A percentile compares a stretch with the other conserved stretches of the same genome.
Conservation (phyloP, 2,113 vertebrate genomes). For the Tretioscincus oriximinensis region DNA sequence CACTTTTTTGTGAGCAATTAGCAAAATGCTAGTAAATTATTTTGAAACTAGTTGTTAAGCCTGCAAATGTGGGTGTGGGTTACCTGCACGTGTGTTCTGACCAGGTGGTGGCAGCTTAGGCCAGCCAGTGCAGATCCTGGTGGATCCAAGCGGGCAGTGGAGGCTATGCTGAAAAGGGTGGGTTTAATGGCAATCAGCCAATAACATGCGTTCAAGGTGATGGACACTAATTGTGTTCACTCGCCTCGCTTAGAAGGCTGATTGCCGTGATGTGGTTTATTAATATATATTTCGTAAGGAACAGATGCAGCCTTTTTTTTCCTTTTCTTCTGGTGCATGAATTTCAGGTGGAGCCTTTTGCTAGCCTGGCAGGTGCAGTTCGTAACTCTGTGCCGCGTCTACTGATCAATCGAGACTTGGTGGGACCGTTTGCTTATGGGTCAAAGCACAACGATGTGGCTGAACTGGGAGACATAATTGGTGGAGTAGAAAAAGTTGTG, state of each 20-base stretch:
- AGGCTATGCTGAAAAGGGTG: no score
- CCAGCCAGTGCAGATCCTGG: no score
- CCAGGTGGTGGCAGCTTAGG: no score
- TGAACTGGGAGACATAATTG: slow-evolving; percentile 85
- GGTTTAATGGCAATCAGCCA: no score
- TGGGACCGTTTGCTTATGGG: slow-evolving; percentile 79
- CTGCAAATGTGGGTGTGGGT: no score
- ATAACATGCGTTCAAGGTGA: no score
- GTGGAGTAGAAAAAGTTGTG: slow-evolving; percentile 76
- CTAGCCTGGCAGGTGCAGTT: slow-evolving; percentile 83
- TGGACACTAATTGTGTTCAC: no score
- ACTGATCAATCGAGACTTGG: slow-evolving; percentile 87
- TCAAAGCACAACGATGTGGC: slow-evolving; percentile 73
- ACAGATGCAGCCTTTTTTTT: background rate
- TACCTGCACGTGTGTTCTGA: no score
- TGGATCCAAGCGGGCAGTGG: no score
- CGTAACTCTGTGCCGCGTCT: slow-evolving; percentile 80
- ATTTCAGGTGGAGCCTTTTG: slow-evolving; percentile 90
- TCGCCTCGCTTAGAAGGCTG: no score
- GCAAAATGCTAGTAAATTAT: accelerated
- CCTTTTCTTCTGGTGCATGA: background rate
- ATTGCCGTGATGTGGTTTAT: no score
- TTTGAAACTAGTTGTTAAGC: background rate
- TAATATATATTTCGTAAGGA: background rate
- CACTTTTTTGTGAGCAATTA: background rate